phyloP scores from a whole-genome alignment of 92 coral and sea anemone species.

The Desmophyllum pertusum region DNA sequence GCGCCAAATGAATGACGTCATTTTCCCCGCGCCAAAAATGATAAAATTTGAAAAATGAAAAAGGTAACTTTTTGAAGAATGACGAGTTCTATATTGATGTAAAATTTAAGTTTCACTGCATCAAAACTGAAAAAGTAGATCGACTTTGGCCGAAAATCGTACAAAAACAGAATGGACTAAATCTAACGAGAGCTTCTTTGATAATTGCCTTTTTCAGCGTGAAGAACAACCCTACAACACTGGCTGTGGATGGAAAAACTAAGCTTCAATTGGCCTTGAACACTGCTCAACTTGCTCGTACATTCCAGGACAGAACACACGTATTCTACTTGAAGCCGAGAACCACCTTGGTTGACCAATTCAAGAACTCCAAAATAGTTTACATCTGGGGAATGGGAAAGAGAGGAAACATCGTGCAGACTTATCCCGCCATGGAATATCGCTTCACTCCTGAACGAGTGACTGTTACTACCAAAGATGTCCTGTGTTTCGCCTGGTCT shows the following conservation, averaged over 20 bases:
- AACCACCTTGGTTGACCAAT: neutral
- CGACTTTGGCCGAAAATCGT: too few relatives aligned
- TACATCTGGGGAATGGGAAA: slow-evolving; percentile 54
- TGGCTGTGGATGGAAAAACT: slow-evolving; percentile 27
- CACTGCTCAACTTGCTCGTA: slow-evolving; percentile 55
- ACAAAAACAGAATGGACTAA: too few relatives aligned
- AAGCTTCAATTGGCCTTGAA: slow-evolving; percentile 46
- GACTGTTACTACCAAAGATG: slow-evolving; percentile 27
- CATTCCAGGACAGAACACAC: slow-evolving; percentile 58
- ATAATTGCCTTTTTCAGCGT: slow-evolving; percentile 13
- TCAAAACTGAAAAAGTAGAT: too few relatives aligned
- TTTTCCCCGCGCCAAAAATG: too few relatives aligned
- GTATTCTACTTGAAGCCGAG: slow-evolving; percentile 38
- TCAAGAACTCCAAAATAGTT: slow-evolving; percentile 11
- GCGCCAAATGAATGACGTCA: too few relatives aligned
- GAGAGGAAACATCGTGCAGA: slow-evolving; percentile 58
- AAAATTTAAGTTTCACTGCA: too few relatives aligned
- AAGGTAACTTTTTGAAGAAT: too few relatives aligned
- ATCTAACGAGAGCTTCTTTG: neutral
- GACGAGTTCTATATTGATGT: too few relatives aligned
- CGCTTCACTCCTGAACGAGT: slow-evolving; percentile 45
- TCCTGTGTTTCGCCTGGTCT: slow-evolving; percentile 47
- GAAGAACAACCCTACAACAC: slow-evolving; percentile 35
- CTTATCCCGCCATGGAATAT: slow-evolving; percentile 65
- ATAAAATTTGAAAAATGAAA: too few relatives aligned